Percentiles rank a stretch among this genome's conserved stretches.
phyloP scores from a whole-genome alignment of 2,797 vertebrate genomes.

The Hypotaenidia okinawae region DNA sequence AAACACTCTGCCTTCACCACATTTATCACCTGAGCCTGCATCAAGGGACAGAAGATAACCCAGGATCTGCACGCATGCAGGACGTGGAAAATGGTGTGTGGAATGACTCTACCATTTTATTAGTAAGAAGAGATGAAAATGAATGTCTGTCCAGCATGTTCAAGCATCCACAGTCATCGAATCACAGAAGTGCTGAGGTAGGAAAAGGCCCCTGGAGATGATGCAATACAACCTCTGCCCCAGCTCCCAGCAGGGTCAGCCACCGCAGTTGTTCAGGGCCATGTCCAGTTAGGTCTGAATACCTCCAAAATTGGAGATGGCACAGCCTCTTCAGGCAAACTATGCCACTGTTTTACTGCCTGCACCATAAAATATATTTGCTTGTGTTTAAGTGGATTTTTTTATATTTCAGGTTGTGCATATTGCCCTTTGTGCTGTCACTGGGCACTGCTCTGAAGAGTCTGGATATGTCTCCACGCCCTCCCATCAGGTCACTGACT shows the following conservation, averaged over 20 bases:
- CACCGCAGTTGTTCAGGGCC: neutral
- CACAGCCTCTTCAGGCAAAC: neutral
- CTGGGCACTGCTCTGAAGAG: neutral
- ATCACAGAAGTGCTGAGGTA: neutral
- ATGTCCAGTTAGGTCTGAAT: neutral
- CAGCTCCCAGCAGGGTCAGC: neutral
- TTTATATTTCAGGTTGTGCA: neutral
- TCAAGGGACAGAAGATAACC: neutral
- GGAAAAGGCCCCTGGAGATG: neutral
- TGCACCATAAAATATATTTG: neutral
- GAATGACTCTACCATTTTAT: neutral
- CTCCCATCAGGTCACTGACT: neutral
- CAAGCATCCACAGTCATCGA: fast-evolving
- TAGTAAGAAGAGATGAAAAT: neutral
- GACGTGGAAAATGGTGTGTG: neutral
- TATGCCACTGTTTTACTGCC: neutral
- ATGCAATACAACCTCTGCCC: neutral
- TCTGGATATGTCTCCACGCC: fast-evolving
- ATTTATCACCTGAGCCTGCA: neutral
- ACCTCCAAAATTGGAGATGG: neutral
- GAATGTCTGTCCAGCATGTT: neutral
- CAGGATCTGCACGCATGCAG: neutral
- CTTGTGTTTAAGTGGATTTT: neutral
- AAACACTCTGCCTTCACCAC: neutral
- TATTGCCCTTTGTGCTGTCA: neutral